Evolutionary conservation across 2,797 vertebrate genomes (phyloP).

Genomic region (Basileuterus tristriatus): DNA sequence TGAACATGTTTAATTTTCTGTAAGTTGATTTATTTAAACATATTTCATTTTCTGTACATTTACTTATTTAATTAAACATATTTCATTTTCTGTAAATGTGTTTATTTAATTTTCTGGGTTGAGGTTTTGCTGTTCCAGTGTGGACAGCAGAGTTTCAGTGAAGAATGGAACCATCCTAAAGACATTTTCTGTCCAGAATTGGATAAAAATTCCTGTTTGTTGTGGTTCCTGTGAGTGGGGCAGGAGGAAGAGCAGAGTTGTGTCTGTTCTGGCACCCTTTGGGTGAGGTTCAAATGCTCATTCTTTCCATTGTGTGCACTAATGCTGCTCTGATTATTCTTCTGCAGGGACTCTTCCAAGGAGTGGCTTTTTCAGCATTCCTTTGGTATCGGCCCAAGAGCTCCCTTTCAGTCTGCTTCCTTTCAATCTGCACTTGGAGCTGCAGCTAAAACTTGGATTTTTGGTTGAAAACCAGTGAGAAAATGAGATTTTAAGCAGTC

Average conservation of each 20-base stretch:
- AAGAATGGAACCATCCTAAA: not conserved
- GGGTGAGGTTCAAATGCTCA: constrained; percentile 52
- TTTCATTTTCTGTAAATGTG: too few relatives aligned
- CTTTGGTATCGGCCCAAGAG: constrained; percentile 15
- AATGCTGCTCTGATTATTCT: not conserved
- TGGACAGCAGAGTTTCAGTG: not conserved
- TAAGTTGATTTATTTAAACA: too few relatives aligned
- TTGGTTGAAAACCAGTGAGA: not conserved
- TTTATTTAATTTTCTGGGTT: not conserved
- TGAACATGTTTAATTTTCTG: too few relatives aligned
- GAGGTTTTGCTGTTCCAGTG: not conserved
- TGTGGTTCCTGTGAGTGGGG: not conserved
- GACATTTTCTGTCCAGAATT: rapidly evolving
- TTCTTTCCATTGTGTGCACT: constrained; percentile 56
- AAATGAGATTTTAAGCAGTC: not conserved
- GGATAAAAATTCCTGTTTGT: not conserved
- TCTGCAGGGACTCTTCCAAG: constrained; percentile 34
- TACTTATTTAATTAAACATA: too few relatives aligned
- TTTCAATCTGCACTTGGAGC: not conserved
- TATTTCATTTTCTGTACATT: not conserved
- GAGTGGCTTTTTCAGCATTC: constrained; percentile 52
- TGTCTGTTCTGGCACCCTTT: constrained; percentile 19
- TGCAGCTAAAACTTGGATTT: not conserved
- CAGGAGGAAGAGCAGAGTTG: not conserved
- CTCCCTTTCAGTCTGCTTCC: not conserved